Base-by-base conservation (phyloP, 2,113 vertebrate species). In the Butorides virescens region DNA sequence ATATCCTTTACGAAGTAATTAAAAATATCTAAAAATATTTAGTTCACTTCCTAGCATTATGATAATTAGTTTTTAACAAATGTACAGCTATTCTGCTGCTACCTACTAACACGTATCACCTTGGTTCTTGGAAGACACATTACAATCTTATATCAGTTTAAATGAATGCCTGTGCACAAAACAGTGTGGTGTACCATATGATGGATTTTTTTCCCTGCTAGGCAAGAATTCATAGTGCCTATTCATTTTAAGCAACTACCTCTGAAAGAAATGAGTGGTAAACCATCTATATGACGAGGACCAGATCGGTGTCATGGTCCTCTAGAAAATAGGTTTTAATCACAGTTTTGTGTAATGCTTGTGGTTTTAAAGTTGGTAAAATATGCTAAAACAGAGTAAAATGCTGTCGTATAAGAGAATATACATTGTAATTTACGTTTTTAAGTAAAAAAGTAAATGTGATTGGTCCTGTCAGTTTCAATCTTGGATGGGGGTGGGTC, bases 211-310 rank as follows among this genome's bases (percentile, higher is more conserved):
- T 65, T 52, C 44, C 47, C 53, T 90, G 17, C 53, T 91, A 93
- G 74, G 44, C 50, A 90, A 55, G 88, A 94, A 83, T 92, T 85
- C 55, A 88, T 83, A 70, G 80, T 92, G 76, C 32, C 68, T 70
- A 77, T 81, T 71, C 8, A 84, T 61, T 90, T 88, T 74, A 97
- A 97, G 91, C 74, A 79, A 63, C 62, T 86, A 26, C 36, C 47
- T 91, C 42, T 93, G 59, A 97, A 93, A 82, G 84, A 96, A 92
- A 66, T 79, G 50, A 93, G 15, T 92, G 25, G 46, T 91, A 94
- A 82, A 86, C 47, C 78, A 90, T 92, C 86, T 92, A 92, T 85
- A 32, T 68, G 61, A 96, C 86, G 34, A 86, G 47, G 73, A 82
- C 14, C n/a, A 47, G 66, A 61, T 59, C 93, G 39, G 36, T 93